Evolutionary conservation across 2,888 invertebrate genomes (phyloP).

Genomic region (Drosophila maculinotata): DNA sequence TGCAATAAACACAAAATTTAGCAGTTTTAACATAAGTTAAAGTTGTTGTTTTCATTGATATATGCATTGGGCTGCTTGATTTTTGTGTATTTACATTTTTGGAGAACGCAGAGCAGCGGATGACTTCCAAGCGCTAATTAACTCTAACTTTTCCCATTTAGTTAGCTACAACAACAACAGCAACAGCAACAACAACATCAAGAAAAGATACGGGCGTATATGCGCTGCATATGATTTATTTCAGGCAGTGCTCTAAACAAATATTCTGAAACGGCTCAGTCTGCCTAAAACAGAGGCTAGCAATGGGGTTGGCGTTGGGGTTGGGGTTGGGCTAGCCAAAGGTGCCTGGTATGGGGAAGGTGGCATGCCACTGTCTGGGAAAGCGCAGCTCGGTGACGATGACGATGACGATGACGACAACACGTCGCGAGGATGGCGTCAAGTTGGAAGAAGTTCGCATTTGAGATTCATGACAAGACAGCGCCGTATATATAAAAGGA

Average conservation of each 20-base stretch:
- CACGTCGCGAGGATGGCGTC: constrained; percentile 25
- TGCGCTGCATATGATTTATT: constrained; percentile 67
- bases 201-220: not conserved
- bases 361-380: constrained; percentile 8
- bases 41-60: constrained; percentile 34
- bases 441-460: constrained; percentile 26
- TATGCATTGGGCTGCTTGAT: constrained; percentile 35
- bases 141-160: constrained; percentile 70
- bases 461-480: constrained; percentile 48
- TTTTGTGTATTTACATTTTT: constrained; percentile 20
- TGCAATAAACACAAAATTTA: constrained; percentile 12
- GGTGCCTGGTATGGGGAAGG: not conserved
- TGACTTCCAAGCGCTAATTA: constrained; percentile 55
- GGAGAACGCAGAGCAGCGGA: not conserved
- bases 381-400: constrained; percentile 16
- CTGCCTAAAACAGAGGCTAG: not conserved
- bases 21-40: constrained; percentile 15
- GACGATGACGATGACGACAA: not conserved
- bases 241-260: constrained; percentile 54
- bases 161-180: constrained; percentile 23
- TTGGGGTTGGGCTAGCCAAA: not conserved
- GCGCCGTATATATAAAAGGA: constrained; percentile 27
- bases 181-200: not conserved
- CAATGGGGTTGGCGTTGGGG: not conserved
- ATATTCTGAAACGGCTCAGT: constrained; percentile 20